phyloP scores from a whole-genome alignment of 2,113 vertebrate genomes.

The Tiliqua scincoides region DNA sequence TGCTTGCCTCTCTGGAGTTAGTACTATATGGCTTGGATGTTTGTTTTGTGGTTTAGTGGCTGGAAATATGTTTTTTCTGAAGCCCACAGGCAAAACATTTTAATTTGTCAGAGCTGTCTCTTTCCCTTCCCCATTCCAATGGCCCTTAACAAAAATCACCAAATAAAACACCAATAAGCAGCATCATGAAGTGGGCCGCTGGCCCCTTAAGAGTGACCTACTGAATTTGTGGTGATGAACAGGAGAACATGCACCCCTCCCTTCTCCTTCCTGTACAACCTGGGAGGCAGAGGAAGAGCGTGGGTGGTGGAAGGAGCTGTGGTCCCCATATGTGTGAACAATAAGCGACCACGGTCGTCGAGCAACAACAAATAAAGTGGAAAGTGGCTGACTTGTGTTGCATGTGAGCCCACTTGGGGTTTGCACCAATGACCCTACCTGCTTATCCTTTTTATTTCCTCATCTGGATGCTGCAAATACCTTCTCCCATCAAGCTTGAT shows the following conservation, averaged over 20 bases:
- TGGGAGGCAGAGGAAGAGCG: constrained; percentile 16
- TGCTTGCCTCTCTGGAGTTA: not conserved
- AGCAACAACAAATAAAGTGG: not conserved
- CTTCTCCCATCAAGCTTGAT: constrained; percentile 31
- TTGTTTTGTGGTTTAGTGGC: not conserved
- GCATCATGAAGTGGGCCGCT: not conserved
- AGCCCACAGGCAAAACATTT: not conserved
- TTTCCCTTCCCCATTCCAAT: not conserved
- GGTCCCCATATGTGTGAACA: constrained; percentile 67
- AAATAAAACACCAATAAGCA: not conserved
- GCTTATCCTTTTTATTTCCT: constrained; percentile 49
- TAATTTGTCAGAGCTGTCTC: not conserved
- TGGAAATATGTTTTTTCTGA: not conserved
- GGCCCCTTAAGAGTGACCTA: not conserved
- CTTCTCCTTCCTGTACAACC: constrained; percentile 34
- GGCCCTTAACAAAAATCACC: not conserved
- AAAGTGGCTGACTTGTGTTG: constrained; percentile 19
- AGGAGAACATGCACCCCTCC: constrained; percentile 12
- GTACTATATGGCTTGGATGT: not conserved
- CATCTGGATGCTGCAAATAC: constrained; percentile 45
- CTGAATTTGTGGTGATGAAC: constrained; percentile 35
- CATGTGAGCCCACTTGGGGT: constrained; percentile 24
- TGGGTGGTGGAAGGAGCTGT: constrained; percentile 65
- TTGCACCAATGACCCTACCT: constrained; percentile 67
- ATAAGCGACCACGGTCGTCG: constrained; percentile 27